phyloP scores from a whole-genome alignment of 2,797 vertebrate genomes.

The Acrossocheilus fasciatus region DNA sequence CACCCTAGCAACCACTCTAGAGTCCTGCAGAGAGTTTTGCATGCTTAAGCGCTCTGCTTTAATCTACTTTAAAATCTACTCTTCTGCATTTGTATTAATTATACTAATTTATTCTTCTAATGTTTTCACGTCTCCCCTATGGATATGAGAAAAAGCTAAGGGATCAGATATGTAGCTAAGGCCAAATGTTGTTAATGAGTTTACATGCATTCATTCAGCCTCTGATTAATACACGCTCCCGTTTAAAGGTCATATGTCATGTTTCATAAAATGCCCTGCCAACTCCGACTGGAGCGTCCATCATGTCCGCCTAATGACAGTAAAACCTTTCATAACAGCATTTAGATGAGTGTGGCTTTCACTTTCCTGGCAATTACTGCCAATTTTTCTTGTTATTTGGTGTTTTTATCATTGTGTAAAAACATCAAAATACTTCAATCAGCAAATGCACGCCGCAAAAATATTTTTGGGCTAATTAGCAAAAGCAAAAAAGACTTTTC shows the following conservation, averaged over 20 bases:
- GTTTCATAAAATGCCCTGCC: constrained; percentile 29
- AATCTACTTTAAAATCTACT: neutral
- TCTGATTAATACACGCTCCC: constrained; percentile 26
- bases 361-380: constrained; percentile 20
- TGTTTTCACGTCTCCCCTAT: neutral
- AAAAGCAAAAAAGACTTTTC: neutral
- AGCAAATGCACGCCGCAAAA: neutral
- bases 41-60: neutral
- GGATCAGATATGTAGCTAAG: constrained; percentile 9
- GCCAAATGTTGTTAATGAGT: constrained; percentile 30
- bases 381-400: constrained; percentile 19
- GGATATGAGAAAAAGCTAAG: neutral
- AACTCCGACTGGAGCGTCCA: constrained; percentile 4
- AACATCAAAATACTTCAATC: constrained; percentile 18
- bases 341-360: constrained; percentile 5
- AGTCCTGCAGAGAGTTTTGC: neutral
- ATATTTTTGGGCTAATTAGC: constrained; percentile 14
- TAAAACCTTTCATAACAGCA: constrained; percentile 9
- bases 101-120: neutral
- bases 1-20: constrained; percentile 4
- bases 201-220: constrained; percentile 23
- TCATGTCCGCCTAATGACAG: neutral
- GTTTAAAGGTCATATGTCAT: constrained; percentile 49
- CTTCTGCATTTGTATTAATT: constrained; percentile 7
- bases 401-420: constrained; percentile 6